Percentiles rank a stretch among this genome's conserved stretches.
phyloP scores from a whole-genome alignment of 2,888 invertebrate species.

The Dimorphilus gyrociliatus region DNA sequence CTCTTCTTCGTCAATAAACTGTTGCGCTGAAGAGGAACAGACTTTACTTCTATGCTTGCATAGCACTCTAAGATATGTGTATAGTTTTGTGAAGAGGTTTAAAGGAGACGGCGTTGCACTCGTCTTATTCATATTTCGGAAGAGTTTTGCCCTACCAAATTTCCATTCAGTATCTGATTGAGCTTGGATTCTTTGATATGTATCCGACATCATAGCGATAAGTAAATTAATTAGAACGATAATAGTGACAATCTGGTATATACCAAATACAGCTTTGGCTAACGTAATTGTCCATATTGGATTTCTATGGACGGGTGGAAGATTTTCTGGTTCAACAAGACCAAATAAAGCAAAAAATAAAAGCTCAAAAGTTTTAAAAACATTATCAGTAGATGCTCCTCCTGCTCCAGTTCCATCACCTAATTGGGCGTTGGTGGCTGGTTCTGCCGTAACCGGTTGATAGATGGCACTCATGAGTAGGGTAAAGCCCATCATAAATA shows the following conservation, averaged over 20 bases:
- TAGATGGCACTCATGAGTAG: slow-evolving; percentile 74
- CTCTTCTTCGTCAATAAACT: slow-evolving; percentile 26
- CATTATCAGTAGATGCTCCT: slow-evolving; percentile 13
- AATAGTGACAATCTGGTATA: slow-evolving; percentile 93
- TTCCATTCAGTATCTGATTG: slow-evolving; percentile 99
- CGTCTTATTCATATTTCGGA: slow-evolving; percentile 92
- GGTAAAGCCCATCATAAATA: slow-evolving; percentile 96
- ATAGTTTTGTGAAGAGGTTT: slow-evolving; percentile 67
- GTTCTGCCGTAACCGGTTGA: slow-evolving; percentile 48
- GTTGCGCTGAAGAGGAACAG: slow-evolving; percentile 22
- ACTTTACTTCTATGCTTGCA: slow-evolving; percentile 25
- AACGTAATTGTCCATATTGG: slow-evolving; percentile 38
- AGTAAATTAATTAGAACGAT: slow-evolving; percentile 95
- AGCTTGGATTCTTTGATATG: slow-evolving; percentile 95
- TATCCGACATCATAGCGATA: slow-evolving; percentile 99
- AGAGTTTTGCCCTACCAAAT: slow-evolving; percentile 91
- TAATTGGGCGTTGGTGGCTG: slow-evolving; percentile 10
- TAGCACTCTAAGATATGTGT: slow-evolving; percentile 27
- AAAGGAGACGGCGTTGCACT: slow-evolving; percentile 93
- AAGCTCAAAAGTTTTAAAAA: slow-evolving; percentile 72
- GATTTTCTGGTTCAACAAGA: slow-evolving; percentile 51
- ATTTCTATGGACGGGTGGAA: slow-evolving; percentile 42
- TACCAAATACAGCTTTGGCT: slow-evolving; percentile 58
- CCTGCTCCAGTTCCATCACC: slow-evolving; percentile 19
- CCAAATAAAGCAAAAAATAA: slow-evolving; percentile 96